These are phyloP conservation scores for Rhabdornis inornatus DNA, from an alignment of 2,113 vertebrate genomes.

Conservation along the genomic window DNA sequence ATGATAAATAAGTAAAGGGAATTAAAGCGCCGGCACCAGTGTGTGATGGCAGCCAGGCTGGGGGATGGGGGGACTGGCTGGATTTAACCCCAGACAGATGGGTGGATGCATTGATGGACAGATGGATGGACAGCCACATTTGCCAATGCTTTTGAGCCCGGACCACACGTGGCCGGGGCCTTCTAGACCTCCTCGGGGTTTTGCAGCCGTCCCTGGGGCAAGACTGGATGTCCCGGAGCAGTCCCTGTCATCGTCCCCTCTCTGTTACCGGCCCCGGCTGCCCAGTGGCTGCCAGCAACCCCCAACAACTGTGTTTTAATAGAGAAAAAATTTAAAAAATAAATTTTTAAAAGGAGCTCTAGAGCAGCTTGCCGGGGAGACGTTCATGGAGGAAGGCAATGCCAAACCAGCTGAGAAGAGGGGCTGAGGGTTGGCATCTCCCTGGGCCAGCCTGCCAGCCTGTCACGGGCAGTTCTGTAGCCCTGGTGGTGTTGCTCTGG, in stretches of 20 bases:
- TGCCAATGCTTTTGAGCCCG: background rate
- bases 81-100: background rate
- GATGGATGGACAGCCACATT: background rate
- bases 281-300: background rate
- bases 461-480: background rate
- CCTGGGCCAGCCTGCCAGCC: background rate
- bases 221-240: background rate
- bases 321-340: no score
- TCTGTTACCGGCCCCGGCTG: fast-evolving
- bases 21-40: background rate
- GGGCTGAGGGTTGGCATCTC: background rate
- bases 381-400: fast-evolving
- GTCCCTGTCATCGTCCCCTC: background rate
- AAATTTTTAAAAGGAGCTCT: background rate
- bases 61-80: background rate
- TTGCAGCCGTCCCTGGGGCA: background rate
- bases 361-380: background rate
- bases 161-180: fast-evolving
- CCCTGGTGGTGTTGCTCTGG: background rate
- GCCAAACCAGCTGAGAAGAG: background rate
- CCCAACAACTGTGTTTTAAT: background rate
- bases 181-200: background rate
- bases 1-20: conserved; percentile 44
- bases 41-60: background rate
- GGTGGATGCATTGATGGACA: background rate